phyloP scores from a whole-genome alignment of 1,140 invertebrate genomes.

The Pachypeltis micranthus region DNA sequence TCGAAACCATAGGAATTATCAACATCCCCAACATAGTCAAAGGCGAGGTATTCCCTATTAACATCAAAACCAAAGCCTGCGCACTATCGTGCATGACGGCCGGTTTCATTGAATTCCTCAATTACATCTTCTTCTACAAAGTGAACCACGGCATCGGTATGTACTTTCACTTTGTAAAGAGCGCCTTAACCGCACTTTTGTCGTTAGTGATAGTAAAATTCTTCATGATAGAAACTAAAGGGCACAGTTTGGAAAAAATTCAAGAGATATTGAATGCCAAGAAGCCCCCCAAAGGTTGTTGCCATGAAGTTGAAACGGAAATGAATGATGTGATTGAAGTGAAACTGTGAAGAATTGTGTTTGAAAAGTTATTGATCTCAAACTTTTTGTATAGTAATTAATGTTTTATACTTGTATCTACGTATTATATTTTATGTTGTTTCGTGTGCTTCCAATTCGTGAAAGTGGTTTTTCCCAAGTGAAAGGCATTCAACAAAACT shows the following conservation, averaged over 20 bases:
- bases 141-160: slow-evolving; percentile 61
- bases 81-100: slow-evolving; percentile 14
- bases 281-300: neutral
- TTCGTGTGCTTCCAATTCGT: too few relatives aligned
- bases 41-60: slow-evolving; percentile 22
- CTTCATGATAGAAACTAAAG: slow-evolving; percentile 69
- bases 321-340: too few relatives aligned
- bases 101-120: neutral
- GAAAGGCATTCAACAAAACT: too few relatives aligned
- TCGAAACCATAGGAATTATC: slow-evolving; percentile 21
- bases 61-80: slow-evolving; percentile 22
- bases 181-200: slow-evolving; percentile 47
- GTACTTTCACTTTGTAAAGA: slow-evolving; percentile 66
- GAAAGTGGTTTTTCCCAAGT: too few relatives aligned
- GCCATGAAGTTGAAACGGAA: neutral
- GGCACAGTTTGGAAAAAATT: slow-evolving; percentile 62
- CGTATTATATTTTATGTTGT: too few relatives aligned
- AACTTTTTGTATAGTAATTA: too few relatives aligned
- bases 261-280: slow-evolving; percentile 33
- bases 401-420: too few relatives aligned
- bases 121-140: slow-evolving; percentile 32
- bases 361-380: too few relatives aligned
- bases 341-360: too few relatives aligned
- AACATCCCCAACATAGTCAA: slow-evolving; percentile 23
- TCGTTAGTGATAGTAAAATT: slow-evolving; percentile 34